These are phyloP conservation scores for Pterois miles DNA, from an alignment of 2,797 vertebrate species.

Conservation along the genomic window DNA sequence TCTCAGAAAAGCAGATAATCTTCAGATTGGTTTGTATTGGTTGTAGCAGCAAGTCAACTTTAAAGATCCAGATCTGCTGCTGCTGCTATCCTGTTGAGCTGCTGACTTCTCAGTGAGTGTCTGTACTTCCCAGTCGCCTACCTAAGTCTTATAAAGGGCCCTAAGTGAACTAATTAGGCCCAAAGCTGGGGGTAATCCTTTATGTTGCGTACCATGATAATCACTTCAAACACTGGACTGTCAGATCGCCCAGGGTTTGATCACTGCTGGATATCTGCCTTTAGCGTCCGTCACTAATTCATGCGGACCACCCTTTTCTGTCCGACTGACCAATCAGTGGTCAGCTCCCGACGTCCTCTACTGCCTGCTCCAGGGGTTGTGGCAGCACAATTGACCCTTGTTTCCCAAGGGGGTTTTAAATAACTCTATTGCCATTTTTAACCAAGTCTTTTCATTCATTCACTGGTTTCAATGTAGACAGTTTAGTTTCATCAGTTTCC, in stretches of 20 bases:
- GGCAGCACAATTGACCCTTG: constrained; percentile 87
- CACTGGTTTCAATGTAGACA: constrained; percentile 44
- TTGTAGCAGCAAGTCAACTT: constrained; percentile 51
- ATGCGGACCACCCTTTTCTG: constrained; percentile 74
- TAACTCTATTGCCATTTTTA: constrained; percentile 82
- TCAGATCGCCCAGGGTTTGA: constrained; percentile 87
- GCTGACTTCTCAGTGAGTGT: constrained; percentile 58
- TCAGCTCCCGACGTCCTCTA: constrained; percentile 74
- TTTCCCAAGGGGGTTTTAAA: constrained; percentile 81
- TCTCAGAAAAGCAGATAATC: constrained; percentile 69
- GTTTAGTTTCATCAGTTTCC: constrained; percentile 27
- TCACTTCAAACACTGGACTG: constrained; percentile 87
- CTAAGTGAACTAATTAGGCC: constrained; percentile 87
- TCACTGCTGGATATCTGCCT: constrained; percentile 85
- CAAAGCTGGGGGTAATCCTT: constrained; percentile 83
- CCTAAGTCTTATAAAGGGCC: constrained; percentile 80
- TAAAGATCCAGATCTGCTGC: constrained; percentile 64
- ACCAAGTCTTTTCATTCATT: constrained; percentile 73
- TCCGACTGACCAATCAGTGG: constrained; percentile 72
- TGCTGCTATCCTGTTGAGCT: constrained; percentile 50
- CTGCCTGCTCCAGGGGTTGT: constrained; percentile 84
- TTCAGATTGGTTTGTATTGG: constrained; percentile 56
- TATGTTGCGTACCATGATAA: constrained; percentile 83
- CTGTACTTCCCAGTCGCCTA: constrained; percentile 69
- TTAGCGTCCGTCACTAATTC: constrained; percentile 83